Evolutionary conservation across 64 coral and sea anemone species (phyloP).

Genomic region (Astreopora myriophthalma): DNA sequence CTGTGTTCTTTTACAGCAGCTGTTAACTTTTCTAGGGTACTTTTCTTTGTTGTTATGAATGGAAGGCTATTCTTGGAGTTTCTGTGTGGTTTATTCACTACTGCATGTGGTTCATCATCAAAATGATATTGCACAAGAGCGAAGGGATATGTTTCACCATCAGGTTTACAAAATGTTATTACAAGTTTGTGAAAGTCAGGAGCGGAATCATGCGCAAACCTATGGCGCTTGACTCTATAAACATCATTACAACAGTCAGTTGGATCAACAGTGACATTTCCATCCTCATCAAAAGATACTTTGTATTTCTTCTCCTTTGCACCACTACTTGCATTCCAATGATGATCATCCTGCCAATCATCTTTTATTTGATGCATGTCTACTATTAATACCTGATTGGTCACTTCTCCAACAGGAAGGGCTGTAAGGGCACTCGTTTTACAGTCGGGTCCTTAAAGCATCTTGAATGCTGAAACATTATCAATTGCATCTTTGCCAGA

Average conservation of each 20-base stretch:
- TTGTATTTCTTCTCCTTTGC: slow-evolving; percentile 9
- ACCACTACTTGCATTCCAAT: not conserved
- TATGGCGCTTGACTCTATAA: not conserved
- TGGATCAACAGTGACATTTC: not conserved
- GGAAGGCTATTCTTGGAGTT: not conserved
- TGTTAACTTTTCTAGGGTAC: not conserved
- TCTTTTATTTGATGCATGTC: slow-evolving; percentile 17
- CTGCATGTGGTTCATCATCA: not conserved
- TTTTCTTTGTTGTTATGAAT: slow-evolving; percentile 31
- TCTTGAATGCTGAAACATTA: not conserved
- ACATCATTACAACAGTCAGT: not conserved
- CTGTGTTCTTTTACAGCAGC: not conserved
- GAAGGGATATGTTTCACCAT: not conserved
- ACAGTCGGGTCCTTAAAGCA: not conserved
- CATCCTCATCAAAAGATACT: not conserved
- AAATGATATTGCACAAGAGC: slow-evolving; percentile 21
- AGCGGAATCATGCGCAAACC: not conserved
- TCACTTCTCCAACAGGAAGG: not conserved
- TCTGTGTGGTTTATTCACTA: slow-evolving; percentile 7
- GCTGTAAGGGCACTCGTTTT: not conserved
- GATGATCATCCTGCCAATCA: slow-evolving; percentile 50
- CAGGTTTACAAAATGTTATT: not conserved
- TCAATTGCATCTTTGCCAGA: not conserved
- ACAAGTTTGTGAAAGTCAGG: not conserved
- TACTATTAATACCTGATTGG: not conserved